Percentiles rank a stretch among this genome's conserved stretches.
phyloP scores from a whole-genome alignment of 2,797 vertebrate genomes.

The Sarcoramphus papa region DNA sequence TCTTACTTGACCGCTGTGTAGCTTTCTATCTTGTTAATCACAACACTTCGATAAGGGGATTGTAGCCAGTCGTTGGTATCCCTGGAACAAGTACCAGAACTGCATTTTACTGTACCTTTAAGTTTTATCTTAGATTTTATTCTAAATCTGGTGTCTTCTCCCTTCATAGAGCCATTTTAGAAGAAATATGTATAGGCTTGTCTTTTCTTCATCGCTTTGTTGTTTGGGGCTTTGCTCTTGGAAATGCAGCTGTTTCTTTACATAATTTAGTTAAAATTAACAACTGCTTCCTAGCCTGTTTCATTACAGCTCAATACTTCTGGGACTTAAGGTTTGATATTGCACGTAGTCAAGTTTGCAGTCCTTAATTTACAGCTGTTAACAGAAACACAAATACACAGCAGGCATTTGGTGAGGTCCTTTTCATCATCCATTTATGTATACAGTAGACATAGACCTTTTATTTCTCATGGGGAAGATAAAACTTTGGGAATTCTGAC shows the following conservation, averaged over 20 bases:
- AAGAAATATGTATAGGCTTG: background rate
- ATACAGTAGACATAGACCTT: background rate
- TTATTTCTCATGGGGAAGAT: background rate
- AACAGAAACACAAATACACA: background rate
- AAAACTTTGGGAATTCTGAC: background rate
- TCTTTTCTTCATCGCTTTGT: background rate
- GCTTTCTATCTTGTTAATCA: constrained; percentile 26
- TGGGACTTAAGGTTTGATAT: background rate
- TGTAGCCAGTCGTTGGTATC: background rate
- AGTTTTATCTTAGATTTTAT: background rate
- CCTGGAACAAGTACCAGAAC: background rate
- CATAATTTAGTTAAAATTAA: background rate
- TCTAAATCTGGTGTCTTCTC: background rate
- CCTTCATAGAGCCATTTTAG: background rate
- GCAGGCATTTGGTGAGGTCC: background rate
- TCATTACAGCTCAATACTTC: background rate
- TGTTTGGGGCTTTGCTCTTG: background rate
- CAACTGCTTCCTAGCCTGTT: background rate
- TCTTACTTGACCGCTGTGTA: background rate
- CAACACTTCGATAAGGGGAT: background rate
- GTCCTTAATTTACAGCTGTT: background rate
- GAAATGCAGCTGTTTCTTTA: background rate
- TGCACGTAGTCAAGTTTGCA: background rate
- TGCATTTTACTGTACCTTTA: background rate
- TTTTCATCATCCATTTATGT: background rate